Evolutionary conservation across 2,888 invertebrate genomes (phyloP), one percentile per base, ranked within the genome.

Genomic region (Amphiduros pacificus): DNA sequence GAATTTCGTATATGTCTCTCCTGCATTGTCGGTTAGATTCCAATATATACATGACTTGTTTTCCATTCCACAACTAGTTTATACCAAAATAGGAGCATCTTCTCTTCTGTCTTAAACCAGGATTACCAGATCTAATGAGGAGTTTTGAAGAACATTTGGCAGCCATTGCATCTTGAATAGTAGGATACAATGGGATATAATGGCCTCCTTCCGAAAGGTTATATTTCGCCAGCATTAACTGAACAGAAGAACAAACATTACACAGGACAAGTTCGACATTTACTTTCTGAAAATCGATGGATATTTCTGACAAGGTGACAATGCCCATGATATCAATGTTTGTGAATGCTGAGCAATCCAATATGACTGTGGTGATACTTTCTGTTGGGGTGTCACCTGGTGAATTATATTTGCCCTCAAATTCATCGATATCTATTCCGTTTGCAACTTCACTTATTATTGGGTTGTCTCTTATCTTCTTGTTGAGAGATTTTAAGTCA

Each of bases 321-420:
- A 77, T 51, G 0, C 78, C 77, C 24, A 72, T 73, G 0, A 74
- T 64, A 56, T 78, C 78, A 9, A 77, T 69, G 61, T 76, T 76
- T 28, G 73, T 71, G 40, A 78, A 70, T 22, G 72, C 63, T 17
- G 74, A 73, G 57, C 75, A 77, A 63, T 78, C 78, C 17, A 78
- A 61, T 28, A 77, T 68, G 49, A 77, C 60, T 32, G 44, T 49
- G 24, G 9, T 9, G 32, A 54, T n/a, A n/a, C n/a, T n/a, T n/a
- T n/a, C 26, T 20, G 11, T n/a, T 31, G 36, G 20, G 22, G n/a
- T n/a, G n/a, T n/a, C 48, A 31, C 17, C 11, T 6, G 11, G 11
- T 5, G 36, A 29, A 31, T 5, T 32, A 17, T 20, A 9, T 6
- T n/a, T 22, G 9, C 6, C 9, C 2, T 51, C 9, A 9, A 22